Percentiles rank a stretch among this genome's conserved stretches.
phyloP scores from a whole-genome alignment of 2,888 invertebrate species.

The Melanostoma scalare region DNA sequence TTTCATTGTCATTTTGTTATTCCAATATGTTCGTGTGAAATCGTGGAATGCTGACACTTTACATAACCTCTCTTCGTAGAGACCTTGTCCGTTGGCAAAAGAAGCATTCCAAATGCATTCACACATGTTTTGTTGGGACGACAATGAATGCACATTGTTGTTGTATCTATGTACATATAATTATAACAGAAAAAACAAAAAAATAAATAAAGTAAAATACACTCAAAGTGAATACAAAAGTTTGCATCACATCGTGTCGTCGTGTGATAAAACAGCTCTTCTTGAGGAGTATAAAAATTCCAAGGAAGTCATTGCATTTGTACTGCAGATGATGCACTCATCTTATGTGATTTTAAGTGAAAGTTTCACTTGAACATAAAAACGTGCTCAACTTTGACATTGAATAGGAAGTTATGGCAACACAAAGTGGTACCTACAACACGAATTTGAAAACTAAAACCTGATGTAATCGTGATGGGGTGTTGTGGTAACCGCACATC shows the following conservation, averaged over 20 bases:
- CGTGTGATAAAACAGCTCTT: conserved; percentile 6
- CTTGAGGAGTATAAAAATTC: conserved; percentile 33
- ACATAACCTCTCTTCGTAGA: conserved; percentile 43
- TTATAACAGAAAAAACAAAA: too few species aligned
- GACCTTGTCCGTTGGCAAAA: conserved; percentile 25
- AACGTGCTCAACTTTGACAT: conserved; percentile 67
- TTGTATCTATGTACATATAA: too few species aligned
- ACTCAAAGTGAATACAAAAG: conserved; percentile 19
- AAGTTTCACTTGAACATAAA: conserved; percentile 40
- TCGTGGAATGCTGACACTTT: conserved; percentile 41
- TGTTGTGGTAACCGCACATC: too few species aligned
- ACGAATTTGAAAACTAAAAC: conserved; percentile 1
- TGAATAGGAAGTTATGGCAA: conserved; percentile 33
- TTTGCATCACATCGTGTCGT: not conserved
- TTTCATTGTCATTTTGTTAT: conserved; percentile 53
- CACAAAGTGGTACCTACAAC: not conserved
- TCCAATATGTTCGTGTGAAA: conserved; percentile 29
- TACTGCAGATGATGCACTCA: conserved; percentile 53
- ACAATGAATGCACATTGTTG: conserved; percentile 35
- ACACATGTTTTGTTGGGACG: conserved; percentile 25
- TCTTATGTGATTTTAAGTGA: conserved; percentile 41
- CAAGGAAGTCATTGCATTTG: conserved; percentile 42
- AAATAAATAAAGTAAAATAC: conserved; percentile 16
- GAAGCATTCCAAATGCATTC: conserved; percentile 22
- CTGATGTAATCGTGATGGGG: not conserved